Base-by-base conservation (phyloP, 2,113 vertebrate genomes). In the Saiga tatarica region DNA sequence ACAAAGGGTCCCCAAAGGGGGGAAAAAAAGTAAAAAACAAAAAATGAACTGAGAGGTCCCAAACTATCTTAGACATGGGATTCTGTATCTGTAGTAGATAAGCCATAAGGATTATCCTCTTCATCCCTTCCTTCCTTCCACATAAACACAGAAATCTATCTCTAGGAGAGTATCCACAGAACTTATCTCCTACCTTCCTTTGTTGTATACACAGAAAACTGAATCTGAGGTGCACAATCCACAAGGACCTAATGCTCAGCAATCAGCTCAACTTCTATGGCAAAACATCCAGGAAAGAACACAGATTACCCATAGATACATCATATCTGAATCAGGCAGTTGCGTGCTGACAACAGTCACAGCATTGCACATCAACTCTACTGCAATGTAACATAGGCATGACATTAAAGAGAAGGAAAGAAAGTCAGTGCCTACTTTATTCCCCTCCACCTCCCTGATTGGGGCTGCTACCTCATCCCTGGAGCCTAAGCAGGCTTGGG, bases 1-100 rank as follows among this genome's bases (percentile, higher is more conserved):
- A 71, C 19, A 71, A 71, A 71, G n/a, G 67, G n/a, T 71, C n/a
- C 64, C 64, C n/a, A 71, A 67, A n/a, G 15, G 1, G 33, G 62
- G 64, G 0, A 2, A 2, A 2, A 2, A 10, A 11, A 9, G n/a
- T 39, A 19, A 71, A 39, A 71, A 21, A 71, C 67, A 23, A 71
- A n/a, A 19, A 71, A 71, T 23, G 67, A 71, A 71, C 67, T 12
- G 19, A 71, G 67, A 71, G 19, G n/a, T 39, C 10, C 67, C 67
- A 71, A 71, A 71, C 67, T 23, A 39, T 39, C 67, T 71, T 39
- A 71, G 67, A 39, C 67, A 71, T 12, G n/a, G 67, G 67, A 39
- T 71, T 71, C 67, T 39, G 19, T 71, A 71, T 71, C n/a, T 71
- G n/a, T 23, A 71, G n/a, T 23, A 12, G n/a, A 71, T 39, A 71